A percentile compares a stretch with the other conserved stretches of the same genome.
These are phyloP conservation scores for Anguilla rostrata DNA, from an alignment of 2,113 vertebrate genomes.

Conservation along the genomic window DNA sequence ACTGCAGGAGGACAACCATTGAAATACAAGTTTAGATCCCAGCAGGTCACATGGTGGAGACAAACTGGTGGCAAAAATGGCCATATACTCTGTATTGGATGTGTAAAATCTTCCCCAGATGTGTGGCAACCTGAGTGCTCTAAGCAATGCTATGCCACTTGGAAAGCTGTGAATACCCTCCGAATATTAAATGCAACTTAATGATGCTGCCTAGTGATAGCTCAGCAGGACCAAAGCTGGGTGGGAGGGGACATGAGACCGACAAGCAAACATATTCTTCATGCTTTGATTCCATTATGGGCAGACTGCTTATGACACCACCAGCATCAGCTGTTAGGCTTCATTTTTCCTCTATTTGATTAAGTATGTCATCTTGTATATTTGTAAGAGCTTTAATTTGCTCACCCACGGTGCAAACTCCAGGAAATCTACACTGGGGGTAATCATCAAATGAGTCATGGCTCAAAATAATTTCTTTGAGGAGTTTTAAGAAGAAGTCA, in stretches of 20 bases:
- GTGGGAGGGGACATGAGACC: conserved; percentile 99
- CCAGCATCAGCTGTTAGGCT: conserved; percentile 67
- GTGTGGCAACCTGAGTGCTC: conserved; percentile 67
- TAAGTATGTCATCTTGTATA: conserved; percentile 98
- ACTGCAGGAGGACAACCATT: too few relatives aligned
- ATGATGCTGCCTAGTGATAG: conserved; percentile 99
- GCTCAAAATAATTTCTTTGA: conserved; percentile 89
- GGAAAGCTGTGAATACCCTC: conserved; percentile 89
- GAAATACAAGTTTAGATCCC: too few relatives aligned
- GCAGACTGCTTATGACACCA: conserved; percentile 99
- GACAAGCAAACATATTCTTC: background rate
- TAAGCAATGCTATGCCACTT: conserved; percentile 69
- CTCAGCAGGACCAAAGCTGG: conserved; percentile 99
- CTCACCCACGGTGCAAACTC: conserved; percentile 84
- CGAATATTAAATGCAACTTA: conserved; percentile 99
- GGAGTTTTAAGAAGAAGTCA: conserved; percentile 86
- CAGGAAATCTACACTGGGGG: conserved; percentile 87
- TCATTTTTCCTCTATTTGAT: conserved; percentile 63
- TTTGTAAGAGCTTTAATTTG: conserved; percentile 99
- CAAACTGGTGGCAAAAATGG: too few relatives aligned
- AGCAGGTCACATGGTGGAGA: too few relatives aligned
- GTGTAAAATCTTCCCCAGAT: background rate
- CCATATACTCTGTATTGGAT: too few relatives aligned
- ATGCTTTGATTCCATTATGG: conserved; percentile 59
- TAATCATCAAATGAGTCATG: conserved; percentile 90